Evolutionary conservation across 37 sponge, comb jelly and placozoan species (phyloP), one percentile per base, ranked within the genome.

Genomic region (Halisarca cf. caerulea): DNA sequence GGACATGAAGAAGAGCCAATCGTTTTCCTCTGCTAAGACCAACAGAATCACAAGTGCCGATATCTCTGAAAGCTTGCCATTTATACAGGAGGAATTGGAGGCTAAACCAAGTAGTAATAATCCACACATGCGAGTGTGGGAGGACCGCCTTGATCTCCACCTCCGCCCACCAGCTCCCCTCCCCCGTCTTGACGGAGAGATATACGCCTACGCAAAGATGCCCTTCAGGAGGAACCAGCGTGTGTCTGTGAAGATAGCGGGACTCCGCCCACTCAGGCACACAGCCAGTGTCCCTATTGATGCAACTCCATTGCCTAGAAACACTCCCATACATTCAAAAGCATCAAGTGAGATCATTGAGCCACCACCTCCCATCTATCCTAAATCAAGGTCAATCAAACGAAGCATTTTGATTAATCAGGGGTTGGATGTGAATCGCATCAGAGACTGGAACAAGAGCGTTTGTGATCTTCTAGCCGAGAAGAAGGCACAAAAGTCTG

Each of bases 391-490:
- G 1, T 74, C 77, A 20, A 74, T 74, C 45, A 74, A 74, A 21
- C 42, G 77, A 20, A 74, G 77, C 25, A 74, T 74, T 74, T 21
- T 74, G 42, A 4, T 74, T 3, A 74, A 74, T 24, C 45, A 40
- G 2, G 77, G 77, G 0, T 40, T 37, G 1, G 77, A 74, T 41
- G 45, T 74, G 0, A 44, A 33, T 40, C 3, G 24, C 7, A 43
- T 74, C 45, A 74, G 2, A 25, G 77, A 74, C 25, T 74, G 77
- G 77, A 74, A 74, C 11, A 74, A 40, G 45, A 74, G 77, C 45
- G 0, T 74, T 15, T 4, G 8, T 25, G 77, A 74, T 38, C 77
- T 74, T 3, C 41, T 74, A 11, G 2, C 7, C 0, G 77, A 74
- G 25, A 74, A 37, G 24, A 24, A 62, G 30, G n/a, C 6, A n/a